Base-by-base conservation (phyloP, 1,140 invertebrate genomes). In the Thaumatotibia leucotreta region DNA sequence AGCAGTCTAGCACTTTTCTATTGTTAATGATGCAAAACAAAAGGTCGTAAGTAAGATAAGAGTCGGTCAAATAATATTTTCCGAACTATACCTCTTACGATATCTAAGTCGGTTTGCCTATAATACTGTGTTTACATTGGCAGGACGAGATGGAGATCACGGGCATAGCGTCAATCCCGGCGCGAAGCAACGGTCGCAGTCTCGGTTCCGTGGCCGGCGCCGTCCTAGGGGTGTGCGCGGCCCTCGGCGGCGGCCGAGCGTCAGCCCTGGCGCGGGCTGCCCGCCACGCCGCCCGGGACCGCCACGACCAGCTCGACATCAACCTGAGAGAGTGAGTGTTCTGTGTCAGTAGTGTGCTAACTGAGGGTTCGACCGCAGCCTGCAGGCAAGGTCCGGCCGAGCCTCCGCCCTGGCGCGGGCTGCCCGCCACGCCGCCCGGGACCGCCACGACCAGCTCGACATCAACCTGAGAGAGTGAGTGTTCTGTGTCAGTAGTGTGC, bases 131-230 rank as follows among this genome's bases (percentile, higher is more conserved):
- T 50, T 29, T 11, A 20, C 22, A 20, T 52, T 31, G n/a, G 4
- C 70, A 88, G 90, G 98, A 99, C 80, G 98, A 99, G 86, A 94
- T 97, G 89, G 98, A 99, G 84, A 98, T 99, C 61, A 98, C 97
- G 0, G 97, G 95, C 11, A 92, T 96, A n/a, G 94, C 95, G 1
- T 96, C 97, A 75, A 96, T 98, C 83, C 95, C 93, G 2, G 94
- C 96, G 22, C 93, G 94, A 92, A 3, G 94, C 93, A 49, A 83
- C 95, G 62, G 84, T 89, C 68, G 45, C 80, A 84, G 70, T 67
- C 77, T 91, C 58, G 86, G 95, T 63, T 94, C 95, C 58, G 93
- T 98, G 50, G 93, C 98, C 62, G 95, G 97, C 76, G 90, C 97
- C 68, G 86, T 98, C 52, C 92, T 96, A 58, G 95, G 96, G 75